Base-by-base conservation (phyloP, 1,140 invertebrate genomes). In the Zaprionus vittiger region DNA sequence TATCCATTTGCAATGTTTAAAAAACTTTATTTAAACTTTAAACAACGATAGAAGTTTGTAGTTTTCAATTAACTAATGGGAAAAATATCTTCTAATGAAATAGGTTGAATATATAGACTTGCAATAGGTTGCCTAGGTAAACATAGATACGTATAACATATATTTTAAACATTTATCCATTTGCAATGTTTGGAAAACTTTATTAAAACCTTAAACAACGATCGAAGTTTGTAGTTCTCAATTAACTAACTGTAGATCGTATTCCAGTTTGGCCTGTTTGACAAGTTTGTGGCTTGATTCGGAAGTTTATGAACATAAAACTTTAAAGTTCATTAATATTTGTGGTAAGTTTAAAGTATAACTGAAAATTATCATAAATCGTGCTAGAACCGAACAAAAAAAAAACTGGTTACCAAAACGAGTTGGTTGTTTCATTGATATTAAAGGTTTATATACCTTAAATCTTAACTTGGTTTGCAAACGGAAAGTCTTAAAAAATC, bases 1-100 rank as follows among this genome's bases (percentile, higher is more conserved):
- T 31, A 7, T 9, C 28, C 7, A 9, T 31, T 7, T 7, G 6
- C 28, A 9, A 22, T 22, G 20, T 22, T 22, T 22, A 1, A 22
- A 22, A 22, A 22, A 22, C 20, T 2, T 22, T 22, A 22, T 22
- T 2, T 2, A 22, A 22, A 22, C 2, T 1, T 22, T 22, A 22
- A 22, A 22, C 20, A 22, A 22, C 20, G 20, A 22, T 22, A 22
- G 20, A 22, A 22, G 26, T 26, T 26, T 28, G 5, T 28, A 26
- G 38, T 28, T n/a, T 0, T 11, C n/a, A 31, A 31, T 57, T 15
- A 44, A 6, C 26, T 28, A 56, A 28, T 75, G 66, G 14, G 52
- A 57, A 57, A 38, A 26, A 59, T 15, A 26, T 49, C 7, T n/a
- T 7, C 41, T 17, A n/a, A 7, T 7, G 41, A 1, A 14, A n/a